Conservation (phyloP, 2,113 vertebrate genomes). For the Bubo blakistoni region DNA sequence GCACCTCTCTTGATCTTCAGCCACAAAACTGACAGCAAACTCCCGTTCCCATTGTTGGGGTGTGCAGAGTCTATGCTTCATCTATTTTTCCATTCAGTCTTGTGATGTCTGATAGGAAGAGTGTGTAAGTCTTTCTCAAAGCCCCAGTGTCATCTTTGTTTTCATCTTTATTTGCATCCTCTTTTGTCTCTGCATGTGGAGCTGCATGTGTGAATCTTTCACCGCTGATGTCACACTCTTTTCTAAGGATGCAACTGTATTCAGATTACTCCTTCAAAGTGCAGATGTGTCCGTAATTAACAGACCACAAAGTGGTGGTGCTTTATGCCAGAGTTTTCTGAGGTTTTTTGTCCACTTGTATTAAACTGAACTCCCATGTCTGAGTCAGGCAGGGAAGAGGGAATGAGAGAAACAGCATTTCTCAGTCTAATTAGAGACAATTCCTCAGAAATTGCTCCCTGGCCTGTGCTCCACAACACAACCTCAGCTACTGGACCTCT, state of each 20-base stretch:
- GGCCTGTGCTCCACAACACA: not conserved
- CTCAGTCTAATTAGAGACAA: not conserved
- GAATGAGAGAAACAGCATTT: not conserved
- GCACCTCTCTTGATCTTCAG: not conserved
- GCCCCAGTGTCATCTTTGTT: not conserved
- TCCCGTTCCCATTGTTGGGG: too few species aligned
- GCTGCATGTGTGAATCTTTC: not conserved
- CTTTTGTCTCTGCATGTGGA: not conserved
- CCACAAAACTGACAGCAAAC: not conserved
- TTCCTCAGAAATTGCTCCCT: not conserved
- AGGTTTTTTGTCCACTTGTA: not conserved
- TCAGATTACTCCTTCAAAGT: not conserved
- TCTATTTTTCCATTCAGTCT: not conserved
- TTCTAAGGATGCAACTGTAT: not conserved
- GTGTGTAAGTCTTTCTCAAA: not conserved
- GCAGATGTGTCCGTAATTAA: rapidly evolving
- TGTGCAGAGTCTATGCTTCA: not conserved
- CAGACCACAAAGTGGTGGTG: not conserved
- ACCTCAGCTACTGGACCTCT: not conserved
- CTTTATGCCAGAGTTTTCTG: not conserved
- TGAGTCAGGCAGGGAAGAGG: not conserved
- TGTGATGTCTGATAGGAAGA: not conserved
- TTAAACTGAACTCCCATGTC: not conserved
- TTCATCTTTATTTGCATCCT: not conserved
- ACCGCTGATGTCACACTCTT: not conserved